Evolutionary conservation across 2,888 invertebrate species (phyloP), one percentile per base, ranked within the genome.

Genomic region (Caenorhabditis sp.): DNA sequence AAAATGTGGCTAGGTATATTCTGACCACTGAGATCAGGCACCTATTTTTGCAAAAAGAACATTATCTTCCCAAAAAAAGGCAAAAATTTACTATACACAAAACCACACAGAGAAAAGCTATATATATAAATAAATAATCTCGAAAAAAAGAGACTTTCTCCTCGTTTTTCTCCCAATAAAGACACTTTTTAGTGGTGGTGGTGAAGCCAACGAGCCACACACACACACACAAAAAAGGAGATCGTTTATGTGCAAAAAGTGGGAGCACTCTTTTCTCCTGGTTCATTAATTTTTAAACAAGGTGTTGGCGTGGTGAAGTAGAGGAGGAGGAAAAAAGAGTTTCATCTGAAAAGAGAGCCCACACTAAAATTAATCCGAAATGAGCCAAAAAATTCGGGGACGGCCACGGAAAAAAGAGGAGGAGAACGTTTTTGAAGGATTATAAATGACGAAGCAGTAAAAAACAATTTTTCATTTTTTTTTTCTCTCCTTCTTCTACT

Each of bases 321-420:
- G 20, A 43, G 23, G 43, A 12, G 27, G n/a, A 43, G 43, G 21
- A 49, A 20, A 17, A 43, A 36, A 38, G 23, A 60, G 23, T n/a
- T 60, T 26, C 4, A 38, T 17, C 52, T 20, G 23, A 20, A 60
- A 60, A 20, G 10, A 36, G 5, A 36, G 36, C 14, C 12, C 8
- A 5, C 43, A 43, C 26, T 52, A 58, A 58, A 27, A 58, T 31
- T 58, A 25, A 58, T 20, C 58, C 21, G 5, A 58, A 31, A 58
- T 17, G 17, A 20, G n/a, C n/a, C n/a, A 58, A 21, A 58, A 58
- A 38, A 58, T 63, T 58, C 53, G 10, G n/a, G 23, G 21, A 53
- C 53, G 21, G 53, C 7, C 53, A 21, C 3, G 53, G 8, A 25
- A 25, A 53, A 21, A 53, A 53, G 21, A 20, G 10, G 53, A 8